Base-by-base conservation (phyloP, 2,888 invertebrate genomes). In the Holacanthella duospinosa region DNA sequence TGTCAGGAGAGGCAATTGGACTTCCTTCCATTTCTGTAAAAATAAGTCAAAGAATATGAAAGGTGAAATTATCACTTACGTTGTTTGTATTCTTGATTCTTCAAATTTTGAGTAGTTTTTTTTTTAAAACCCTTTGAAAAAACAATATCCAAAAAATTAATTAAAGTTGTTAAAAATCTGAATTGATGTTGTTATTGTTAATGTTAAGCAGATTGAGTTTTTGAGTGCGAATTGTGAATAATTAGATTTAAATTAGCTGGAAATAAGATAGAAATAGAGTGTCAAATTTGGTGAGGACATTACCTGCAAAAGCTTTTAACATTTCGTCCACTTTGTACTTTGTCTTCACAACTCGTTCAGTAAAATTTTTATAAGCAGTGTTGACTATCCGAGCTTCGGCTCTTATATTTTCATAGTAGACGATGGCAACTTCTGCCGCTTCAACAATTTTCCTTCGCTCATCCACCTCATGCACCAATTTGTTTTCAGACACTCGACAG, bases 331-430 rank as follows among this genome's bases (percentile, higher is more conserved):
- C 78, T 75, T 90, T 91, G 61, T 87, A 86, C 76, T 93, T 89
- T 58, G 94, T 82, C 60, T 85, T 84, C 74, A 90, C 87, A 0
- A 96, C 91, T 65, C 93, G 83, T 19, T 86, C 85, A 0, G 92
- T 93, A 79, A 94, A 96, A 77, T 90, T 93, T 78, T 89, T 90
- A 76, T 95, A 96, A 1, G 96, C 95, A 16, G 70, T 64, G 60
- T 70, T 70, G 9, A 72, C 72, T 57, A 72, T 68, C 64, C 73
- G 71, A 4, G 70, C 71, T 60, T 74, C 71, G 16, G 66, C 65
- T 28, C 72, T 59, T 12, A 72, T 67, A 64, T 70, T 72, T 66
- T 72, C 72, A 60, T 69, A 72, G 59, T 65, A 69, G 24, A 72
- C 71, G 55, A 72, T 67, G 2, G 70, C 72, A 26, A 68, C 67